phyloP scores from a whole-genome alignment of 1,140 invertebrate genomes.

The Formica exsecta region DNA sequence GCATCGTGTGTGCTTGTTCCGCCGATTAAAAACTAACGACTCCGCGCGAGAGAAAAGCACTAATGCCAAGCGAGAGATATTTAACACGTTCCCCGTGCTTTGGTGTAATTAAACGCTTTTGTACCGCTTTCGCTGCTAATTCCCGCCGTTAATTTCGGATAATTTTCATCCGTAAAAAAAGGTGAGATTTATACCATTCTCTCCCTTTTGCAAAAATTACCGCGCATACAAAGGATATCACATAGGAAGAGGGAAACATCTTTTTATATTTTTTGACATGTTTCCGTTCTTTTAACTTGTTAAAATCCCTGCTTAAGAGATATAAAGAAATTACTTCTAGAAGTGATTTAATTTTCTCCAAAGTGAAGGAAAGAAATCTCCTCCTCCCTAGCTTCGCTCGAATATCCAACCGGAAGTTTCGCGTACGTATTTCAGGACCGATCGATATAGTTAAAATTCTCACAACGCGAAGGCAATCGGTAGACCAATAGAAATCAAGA shows the following conservation, averaged over 20 bases:
- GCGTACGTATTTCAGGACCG: conserved; percentile 9
- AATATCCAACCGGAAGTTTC: conserved; percentile 21
- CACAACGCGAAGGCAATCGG: conserved; percentile 59
- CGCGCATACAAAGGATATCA: not conserved
- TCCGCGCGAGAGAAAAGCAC: not conserved
- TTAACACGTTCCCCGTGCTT: conserved; percentile 33
- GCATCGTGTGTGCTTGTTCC: conserved; percentile 35
- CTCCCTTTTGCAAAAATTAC: not conserved
- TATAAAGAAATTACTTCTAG: conserved; percentile 6
- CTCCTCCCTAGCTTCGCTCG: not conserved
- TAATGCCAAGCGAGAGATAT: conserved; percentile 46
- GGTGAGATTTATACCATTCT: not conserved
- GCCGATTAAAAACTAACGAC: conserved; percentile 54
- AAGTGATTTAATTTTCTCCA: conserved; percentile 40
- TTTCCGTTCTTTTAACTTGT: conserved; percentile 11
- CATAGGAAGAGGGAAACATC: not conserved
- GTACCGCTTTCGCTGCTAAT: conserved; percentile 38
- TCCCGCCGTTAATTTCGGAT: conserved; percentile 39
- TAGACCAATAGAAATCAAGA: conserved; percentile 76
- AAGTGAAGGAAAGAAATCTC: conserved; percentile 31
- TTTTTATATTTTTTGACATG: conserved; percentile 6
- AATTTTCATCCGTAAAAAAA: conserved; percentile 30
- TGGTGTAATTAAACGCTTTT: conserved; percentile 49
- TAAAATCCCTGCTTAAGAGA: not conserved
- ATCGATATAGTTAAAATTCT: conserved; percentile 68